Conservation (phyloP, 2,113 vertebrate species). For the Engraulis encrasicolus region DNA sequence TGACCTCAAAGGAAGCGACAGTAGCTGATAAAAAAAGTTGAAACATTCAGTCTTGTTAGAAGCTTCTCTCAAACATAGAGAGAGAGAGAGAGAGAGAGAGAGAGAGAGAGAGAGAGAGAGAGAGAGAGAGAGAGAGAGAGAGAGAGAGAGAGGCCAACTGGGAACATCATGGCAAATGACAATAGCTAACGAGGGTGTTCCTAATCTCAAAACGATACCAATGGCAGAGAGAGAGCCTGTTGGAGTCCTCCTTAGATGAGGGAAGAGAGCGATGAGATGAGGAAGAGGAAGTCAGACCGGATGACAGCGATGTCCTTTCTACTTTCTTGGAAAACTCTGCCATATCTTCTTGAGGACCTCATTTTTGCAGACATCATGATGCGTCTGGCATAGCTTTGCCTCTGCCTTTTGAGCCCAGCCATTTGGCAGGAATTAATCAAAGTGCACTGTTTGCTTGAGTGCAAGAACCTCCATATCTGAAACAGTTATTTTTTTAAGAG, state of each 20-base stretch:
- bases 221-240: constrained; percentile 34
- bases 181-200: constrained; percentile 49
- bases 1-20: constrained; percentile 60
- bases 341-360: neutral
- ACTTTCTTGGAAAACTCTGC: neutral
- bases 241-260: constrained; percentile 41
- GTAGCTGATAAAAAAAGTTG: constrained; percentile 57
- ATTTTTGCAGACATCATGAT: neutral
- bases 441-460: neutral
- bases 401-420: neutral
- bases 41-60: constrained; percentile 44
- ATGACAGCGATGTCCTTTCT: neutral
- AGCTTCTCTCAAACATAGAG: constrained; percentile 50
- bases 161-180: constrained; percentile 42
- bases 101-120: too few relatives aligned
- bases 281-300: neutral
- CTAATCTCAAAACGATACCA: constrained; percentile 51
- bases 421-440: neutral
- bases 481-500: neutral
- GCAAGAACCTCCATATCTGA: neutral
- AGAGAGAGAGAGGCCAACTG: constrained; percentile 20
- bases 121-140: too few relatives aligned
- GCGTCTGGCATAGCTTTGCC: neutral
- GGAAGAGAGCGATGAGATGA: constrained; percentile 5
- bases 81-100: too few relatives aligned